A percentile compares a stretch with the other conserved stretches of the same genome.
Conservation (phyloP, 1,140 invertebrate genomes). For the Triops cancriformis region DNA sequence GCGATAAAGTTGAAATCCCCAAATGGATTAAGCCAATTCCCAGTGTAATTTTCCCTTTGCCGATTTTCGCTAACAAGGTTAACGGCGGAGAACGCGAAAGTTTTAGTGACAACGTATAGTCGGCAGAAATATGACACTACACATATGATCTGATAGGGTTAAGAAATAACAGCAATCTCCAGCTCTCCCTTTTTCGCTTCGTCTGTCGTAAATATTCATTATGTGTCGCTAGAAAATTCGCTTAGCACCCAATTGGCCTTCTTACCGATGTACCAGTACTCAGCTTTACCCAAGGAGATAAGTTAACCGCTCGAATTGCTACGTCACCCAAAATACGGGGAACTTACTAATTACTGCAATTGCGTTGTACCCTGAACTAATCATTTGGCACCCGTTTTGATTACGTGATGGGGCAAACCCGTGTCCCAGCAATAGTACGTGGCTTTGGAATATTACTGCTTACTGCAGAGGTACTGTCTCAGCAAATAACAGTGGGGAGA, state of each 20-base stretch:
- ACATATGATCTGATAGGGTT: background rate
- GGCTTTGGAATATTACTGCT: background rate
- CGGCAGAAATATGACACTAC: background rate
- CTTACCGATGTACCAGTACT: too few relatives aligned
- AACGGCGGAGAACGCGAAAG: background rate
- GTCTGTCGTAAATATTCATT: too few relatives aligned
- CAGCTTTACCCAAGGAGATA: too few relatives aligned
- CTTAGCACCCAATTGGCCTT: too few relatives aligned
- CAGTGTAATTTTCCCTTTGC: constrained; percentile 1
- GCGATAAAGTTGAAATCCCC: background rate
- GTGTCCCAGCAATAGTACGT: too few relatives aligned
- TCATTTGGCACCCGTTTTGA: too few relatives aligned
- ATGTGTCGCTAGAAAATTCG: too few relatives aligned
- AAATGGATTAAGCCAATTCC: background rate
- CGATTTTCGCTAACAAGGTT: background rate
- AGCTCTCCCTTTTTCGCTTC: background rate
- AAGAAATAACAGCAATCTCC: background rate
- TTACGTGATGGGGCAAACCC: too few relatives aligned
- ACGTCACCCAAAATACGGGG: too few relatives aligned
- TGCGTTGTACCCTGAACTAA: too few relatives aligned
- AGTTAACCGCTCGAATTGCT: too few relatives aligned
- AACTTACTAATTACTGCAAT: too few relatives aligned
- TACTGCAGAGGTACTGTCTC: background rate
- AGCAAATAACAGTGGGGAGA: background rate
- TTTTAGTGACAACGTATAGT: background rate